Evolutionary conservation across 2,113 vertebrate genomes (phyloP), one percentile per base, ranked within the genome.

Genomic region (Phylloscopus trochilus): DNA sequence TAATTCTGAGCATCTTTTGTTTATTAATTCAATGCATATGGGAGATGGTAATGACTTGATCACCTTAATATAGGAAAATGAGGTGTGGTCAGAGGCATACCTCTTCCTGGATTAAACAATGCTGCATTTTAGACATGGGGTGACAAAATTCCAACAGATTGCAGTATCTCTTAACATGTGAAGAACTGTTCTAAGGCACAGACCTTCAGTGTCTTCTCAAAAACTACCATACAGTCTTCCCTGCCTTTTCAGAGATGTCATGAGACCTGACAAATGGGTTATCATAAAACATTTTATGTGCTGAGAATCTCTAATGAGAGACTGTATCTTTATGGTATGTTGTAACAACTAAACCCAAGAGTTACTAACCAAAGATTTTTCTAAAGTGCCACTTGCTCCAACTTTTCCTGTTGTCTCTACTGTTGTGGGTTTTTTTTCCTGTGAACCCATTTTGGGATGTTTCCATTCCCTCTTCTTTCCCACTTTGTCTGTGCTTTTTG

Each of bases 121-220:
- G 8, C 56, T 85, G 41, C 13, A 22, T 52, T 44, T 11, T 22
- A 44, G 46, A 37, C 9, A 12, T 0, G 0, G 60, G 56, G 23
- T 21, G 27, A 46, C 9, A 41, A 37, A 75, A 27, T 63, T 15
- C 20, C 44, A 44, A 10, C 33, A 21, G 11, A 20, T 13, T 56
- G 15, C 24, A 33, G 2, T 51, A 2, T 21, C 18, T 4, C 47
- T 30, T 47, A 16, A 47, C 13, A 6, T 17, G 7, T 59, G 18
- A 64, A 43, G 58, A 75, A 6, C 13, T 46, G 5, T 9, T 73
- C 44, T 44, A 24, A 79, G 43, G 14, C 67, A 46, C 5, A 33
- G 9, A 47, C 15, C 6, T 72, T 74, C 10, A 49, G 7, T 37
- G 8, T 31, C 37, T 74, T 26, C 73, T 33, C 7, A 17, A 37